phyloP scores from a whole-genome alignment of 2,113 vertebrate genomes.

The Hypanus sabinus region DNA sequence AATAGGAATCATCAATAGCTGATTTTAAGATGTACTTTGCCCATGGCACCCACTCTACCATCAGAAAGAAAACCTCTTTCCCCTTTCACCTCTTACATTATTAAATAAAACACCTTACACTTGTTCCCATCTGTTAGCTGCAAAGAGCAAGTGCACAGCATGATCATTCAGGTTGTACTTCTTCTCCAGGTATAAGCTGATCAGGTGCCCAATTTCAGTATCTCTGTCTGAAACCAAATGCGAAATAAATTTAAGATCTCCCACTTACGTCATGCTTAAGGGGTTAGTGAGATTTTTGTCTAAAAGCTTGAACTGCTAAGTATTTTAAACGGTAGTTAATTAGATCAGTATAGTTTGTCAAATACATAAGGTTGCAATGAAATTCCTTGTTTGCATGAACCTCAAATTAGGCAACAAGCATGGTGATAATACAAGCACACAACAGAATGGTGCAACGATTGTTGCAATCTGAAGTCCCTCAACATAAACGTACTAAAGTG shows the following conservation, averaged over 20 bases:
- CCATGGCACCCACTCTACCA: not conserved
- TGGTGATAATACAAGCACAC: too few relatives aligned
- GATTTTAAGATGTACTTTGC: not conserved
- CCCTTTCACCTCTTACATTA: too few relatives aligned
- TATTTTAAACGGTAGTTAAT: too few relatives aligned
- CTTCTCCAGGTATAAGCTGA: conserved; percentile 76
- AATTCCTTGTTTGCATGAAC: too few relatives aligned
- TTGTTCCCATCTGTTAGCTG: conserved; percentile 91
- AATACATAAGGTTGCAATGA: too few relatives aligned
- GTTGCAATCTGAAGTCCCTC: too few relatives aligned
- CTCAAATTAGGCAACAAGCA: too few relatives aligned
- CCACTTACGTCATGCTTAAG: not conserved
- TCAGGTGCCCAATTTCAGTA: conserved; percentile 77
- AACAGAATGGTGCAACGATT: too few relatives aligned
- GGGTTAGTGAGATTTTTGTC: too few relatives aligned
- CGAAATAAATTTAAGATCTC: not conserved
- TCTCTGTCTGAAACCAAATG: conserved; percentile 65
- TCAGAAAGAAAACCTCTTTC: not conserved
- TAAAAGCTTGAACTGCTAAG: too few relatives aligned
- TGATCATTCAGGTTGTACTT: conserved; percentile 83
- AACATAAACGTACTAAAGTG: too few relatives aligned
- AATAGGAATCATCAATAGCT: not conserved
- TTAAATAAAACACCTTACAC: conserved; percentile 61
- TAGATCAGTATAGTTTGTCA: too few relatives aligned
- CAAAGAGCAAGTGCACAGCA: conserved; percentile 83